phyloP scores from a whole-genome alignment of 2,888 invertebrate species.

The Blastobasis adustella region DNA sequence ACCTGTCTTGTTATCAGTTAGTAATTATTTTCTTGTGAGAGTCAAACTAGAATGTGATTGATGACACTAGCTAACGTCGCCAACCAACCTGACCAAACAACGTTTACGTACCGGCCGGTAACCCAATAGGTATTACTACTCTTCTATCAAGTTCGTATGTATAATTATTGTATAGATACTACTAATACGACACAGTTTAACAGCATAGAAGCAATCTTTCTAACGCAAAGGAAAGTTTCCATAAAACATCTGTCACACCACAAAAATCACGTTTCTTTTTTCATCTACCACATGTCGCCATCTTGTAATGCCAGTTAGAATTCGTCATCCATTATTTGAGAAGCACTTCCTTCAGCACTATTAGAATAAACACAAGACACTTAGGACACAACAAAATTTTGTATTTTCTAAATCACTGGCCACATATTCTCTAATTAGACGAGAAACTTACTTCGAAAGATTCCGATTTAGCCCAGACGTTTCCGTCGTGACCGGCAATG shows the following conservation, averaged over 20 bases:
- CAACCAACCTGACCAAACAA: no score
- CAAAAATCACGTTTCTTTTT: slow-evolving; percentile 31
- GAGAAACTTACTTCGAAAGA: slow-evolving; percentile 91
- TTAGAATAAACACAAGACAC: slow-evolving; percentile 21
- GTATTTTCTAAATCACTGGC: slow-evolving; percentile 33
- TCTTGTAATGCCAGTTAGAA: slow-evolving; percentile 68
- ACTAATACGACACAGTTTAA: no score
- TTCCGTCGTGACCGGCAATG: slow-evolving; percentile 96
- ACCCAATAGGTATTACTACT: no score
- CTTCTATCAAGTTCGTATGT: no score
- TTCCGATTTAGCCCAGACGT: slow-evolving; percentile 95
- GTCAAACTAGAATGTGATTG: no score
- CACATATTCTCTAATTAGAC: slow-evolving; percentile 39
- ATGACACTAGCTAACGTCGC: no score
- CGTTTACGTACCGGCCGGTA: no score
- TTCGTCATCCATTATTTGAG: slow-evolving; percentile 49
- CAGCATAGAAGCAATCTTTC: no score
- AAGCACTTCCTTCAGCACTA: slow-evolving; percentile 34
- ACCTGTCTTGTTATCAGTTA: no score
- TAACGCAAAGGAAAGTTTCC: no score
- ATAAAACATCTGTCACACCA: background rate
- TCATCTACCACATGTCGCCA: slow-evolving; percentile 68
- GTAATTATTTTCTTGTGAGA: no score
- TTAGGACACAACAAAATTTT: slow-evolving; percentile 16
- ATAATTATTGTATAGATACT: no score